Percentiles rank a stretch among this genome's conserved stretches.
phyloP scores from a whole-genome alignment of 1,140 invertebrate genomes.

The Drosophila subobscura region DNA sequence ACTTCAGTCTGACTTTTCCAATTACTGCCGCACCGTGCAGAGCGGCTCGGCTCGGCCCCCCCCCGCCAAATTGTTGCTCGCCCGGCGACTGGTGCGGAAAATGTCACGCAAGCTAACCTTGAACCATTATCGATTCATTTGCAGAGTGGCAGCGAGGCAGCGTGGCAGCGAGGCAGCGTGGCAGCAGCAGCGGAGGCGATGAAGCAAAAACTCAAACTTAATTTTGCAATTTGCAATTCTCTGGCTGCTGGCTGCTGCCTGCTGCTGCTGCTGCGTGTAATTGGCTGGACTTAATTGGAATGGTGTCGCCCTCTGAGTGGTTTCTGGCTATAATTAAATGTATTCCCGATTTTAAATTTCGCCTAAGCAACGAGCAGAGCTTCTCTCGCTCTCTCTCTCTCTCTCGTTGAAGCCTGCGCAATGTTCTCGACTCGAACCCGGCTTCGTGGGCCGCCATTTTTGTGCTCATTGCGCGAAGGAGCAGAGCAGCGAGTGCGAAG shows the following conservation, averaged over 20 bases:
- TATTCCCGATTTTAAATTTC: constrained; percentile 44
- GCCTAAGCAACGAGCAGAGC: neutral
- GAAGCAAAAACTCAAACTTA: constrained; percentile 8
- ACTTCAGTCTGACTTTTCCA: constrained; percentile 33
- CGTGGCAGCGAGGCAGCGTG: no score
- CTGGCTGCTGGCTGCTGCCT: neutral
- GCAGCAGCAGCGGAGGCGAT: no score
- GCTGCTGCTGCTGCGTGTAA: constrained; percentile 44
- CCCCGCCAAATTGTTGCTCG: constrained; percentile 26
- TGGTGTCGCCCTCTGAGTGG: neutral
- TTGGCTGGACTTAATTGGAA: constrained; percentile 59
- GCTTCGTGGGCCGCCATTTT: constrained; percentile 18
- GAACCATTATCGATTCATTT: constrained; percentile 65
- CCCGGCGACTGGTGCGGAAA: neutral
- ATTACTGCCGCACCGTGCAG: constrained; percentile 5
- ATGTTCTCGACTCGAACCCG: constrained; percentile 4
- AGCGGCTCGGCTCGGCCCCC: no score
- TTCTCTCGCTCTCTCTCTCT: no score
- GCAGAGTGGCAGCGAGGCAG: neutral
- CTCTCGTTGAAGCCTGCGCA: constrained; percentile 27
- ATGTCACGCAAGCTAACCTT: constrained; percentile 58
- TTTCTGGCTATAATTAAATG: constrained; percentile 36
- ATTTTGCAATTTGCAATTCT: constrained; percentile 39
- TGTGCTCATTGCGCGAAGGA: constrained; percentile 2
- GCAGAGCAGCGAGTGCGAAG: neutral